Evolutionary conservation across 2,888 invertebrate species (phyloP).

Genomic region (Nycteola revayana): DNA sequence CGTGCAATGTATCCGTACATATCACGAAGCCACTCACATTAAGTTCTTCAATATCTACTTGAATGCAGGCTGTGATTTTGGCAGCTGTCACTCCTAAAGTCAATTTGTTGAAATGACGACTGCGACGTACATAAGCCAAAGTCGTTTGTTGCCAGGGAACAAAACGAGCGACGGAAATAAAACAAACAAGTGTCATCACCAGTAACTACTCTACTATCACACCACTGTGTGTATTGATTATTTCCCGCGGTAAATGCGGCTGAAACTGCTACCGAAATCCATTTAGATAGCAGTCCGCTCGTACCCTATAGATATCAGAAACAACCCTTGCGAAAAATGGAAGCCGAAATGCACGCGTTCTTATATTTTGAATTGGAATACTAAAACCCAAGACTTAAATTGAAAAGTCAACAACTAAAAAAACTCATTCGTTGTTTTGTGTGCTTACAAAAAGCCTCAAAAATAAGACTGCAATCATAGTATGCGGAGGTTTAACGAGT

Average conservation of each 20-base stretch:
- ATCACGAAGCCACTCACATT: constrained; percentile 1
- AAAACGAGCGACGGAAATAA: constrained; percentile 68
- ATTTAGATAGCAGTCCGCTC: constrained; percentile 25
- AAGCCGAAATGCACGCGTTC: constrained; percentile 5
- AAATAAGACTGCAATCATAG: constrained; percentile 53
- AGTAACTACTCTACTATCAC: constrained; percentile 51
- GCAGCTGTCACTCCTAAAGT: constrained; percentile 70
- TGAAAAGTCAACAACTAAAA: constrained; percentile 24
- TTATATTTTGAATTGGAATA: constrained; percentile 14
- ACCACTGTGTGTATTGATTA: constrained; percentile 43
- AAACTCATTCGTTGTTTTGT: constrained; percentile 17
- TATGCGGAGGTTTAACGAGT: constrained; percentile 49
- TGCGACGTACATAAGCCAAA: constrained; percentile 53
- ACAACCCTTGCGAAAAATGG: constrained; percentile 6
- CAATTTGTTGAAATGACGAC: constrained; percentile 66
- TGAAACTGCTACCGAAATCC: constrained; percentile 18
- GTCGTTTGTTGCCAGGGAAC: constrained; percentile 55
- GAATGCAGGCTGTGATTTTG: constrained; percentile 27
- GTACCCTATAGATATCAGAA: constrained; percentile 10
- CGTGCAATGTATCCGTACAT: constrained; percentile 11
- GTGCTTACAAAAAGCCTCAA: constrained; percentile 42
- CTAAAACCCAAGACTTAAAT: constrained; percentile 20
- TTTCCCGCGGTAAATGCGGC: constrained; percentile 22
- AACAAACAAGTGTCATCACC: constrained; percentile 78
- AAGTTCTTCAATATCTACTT: constrained; percentile 17